Evolutionary conservation across 2,113 vertebrate species (phyloP).

Genomic region (Oreotrochilus melanogaster): DNA sequence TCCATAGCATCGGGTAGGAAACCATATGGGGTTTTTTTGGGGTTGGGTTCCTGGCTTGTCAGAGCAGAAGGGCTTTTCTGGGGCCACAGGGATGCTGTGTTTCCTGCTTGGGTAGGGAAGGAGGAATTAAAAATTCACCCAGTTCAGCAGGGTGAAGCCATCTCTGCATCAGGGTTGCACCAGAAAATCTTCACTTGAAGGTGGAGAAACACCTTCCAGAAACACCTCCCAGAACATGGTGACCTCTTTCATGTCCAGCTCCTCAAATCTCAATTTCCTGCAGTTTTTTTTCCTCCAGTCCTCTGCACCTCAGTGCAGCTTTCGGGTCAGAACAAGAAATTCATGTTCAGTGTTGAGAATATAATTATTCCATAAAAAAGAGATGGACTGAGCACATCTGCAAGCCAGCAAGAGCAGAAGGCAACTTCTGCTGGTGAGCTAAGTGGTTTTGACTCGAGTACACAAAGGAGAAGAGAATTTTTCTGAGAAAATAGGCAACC

Average conservation of each 20-base stretch:
- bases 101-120: neutral
- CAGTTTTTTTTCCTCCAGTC: neutral
- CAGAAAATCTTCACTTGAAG: neutral
- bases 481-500: neutral
- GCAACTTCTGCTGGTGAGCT: neutral
- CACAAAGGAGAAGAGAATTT: neutral
- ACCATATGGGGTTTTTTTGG: rapidly evolving
- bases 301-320: neutral
- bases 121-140: neutral
- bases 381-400: rapidly evolving
- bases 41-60: neutral
- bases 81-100: neutral
- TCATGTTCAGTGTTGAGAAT: neutral
- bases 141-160: neutral
- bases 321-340: neutral
- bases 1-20: rapidly evolving
- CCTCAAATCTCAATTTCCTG: neutral
- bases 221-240: neutral
- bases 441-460: neutral
- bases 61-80: neutral
- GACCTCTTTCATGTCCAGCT: neutral
- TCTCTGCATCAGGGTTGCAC: neutral
- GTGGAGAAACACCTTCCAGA: neutral
- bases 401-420: neutral
- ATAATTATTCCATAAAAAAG: neutral